phyloP scores from a whole-genome alignment of 2,888 invertebrate species.

The Stramonita haemastoma region DNA sequence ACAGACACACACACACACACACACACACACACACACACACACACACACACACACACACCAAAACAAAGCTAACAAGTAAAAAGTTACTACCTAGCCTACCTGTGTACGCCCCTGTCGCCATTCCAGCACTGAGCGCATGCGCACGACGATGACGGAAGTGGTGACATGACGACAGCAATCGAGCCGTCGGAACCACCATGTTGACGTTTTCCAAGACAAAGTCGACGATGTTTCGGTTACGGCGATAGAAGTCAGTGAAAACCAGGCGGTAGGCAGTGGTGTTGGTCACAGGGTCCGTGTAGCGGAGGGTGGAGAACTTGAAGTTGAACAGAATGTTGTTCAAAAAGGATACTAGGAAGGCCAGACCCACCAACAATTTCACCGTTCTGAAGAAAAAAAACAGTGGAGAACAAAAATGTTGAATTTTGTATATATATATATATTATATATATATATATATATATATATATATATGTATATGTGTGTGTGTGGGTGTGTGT shows the following conservation, averaged over 20 bases:
- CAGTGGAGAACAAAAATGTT: too few species aligned
- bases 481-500: too few species aligned
- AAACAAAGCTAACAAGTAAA: too few species aligned
- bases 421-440: too few species aligned
- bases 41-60: too few species aligned
- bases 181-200: neutral
- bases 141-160: neutral
- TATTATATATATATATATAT: too few species aligned
- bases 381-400: neutral
- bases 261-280: neutral
- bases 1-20: too few species aligned
- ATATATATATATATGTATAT: too few species aligned
- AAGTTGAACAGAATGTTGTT: conserved; percentile 18
- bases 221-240: conserved; percentile 34
- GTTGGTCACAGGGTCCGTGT: neutral
- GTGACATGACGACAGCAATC: conserved; percentile 7
- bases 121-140: conserved; percentile 14
- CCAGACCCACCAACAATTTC: neutral
- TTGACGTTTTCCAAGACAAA: conserved; percentile 9
- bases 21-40: too few species aligned
- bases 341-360: neutral
- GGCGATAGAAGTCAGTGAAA: conserved; percentile 14
- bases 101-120: neutral
- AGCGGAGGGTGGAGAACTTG: neutral
- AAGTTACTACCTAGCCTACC: neutral